Evolutionary conservation across 2,888 invertebrate species (phyloP).

Genomic region (Baronia brevicornis): DNA sequence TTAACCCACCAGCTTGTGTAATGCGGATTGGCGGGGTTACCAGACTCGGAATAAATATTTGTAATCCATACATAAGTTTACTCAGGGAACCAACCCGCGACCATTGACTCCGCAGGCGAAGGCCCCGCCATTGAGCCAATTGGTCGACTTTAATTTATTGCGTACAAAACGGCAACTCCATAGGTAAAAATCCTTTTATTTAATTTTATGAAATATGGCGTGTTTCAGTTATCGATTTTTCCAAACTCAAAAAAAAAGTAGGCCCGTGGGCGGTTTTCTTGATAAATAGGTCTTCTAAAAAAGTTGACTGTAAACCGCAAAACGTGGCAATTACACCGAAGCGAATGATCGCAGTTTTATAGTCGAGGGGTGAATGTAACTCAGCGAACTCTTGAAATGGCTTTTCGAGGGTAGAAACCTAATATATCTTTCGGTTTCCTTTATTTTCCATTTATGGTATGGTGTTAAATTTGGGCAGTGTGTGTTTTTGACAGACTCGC

Average conservation of each 20-base stretch:
- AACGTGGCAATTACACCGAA: conserved; percentile 13
- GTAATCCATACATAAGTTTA: too few species aligned
- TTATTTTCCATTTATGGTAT: conserved; percentile 14
- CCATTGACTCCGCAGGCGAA: too few species aligned
- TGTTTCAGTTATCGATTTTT: too few species aligned
- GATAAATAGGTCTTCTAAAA: conserved; percentile 20
- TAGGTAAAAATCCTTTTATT: too few species aligned
- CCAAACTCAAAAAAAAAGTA: conserved; percentile 15
- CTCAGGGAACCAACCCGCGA: too few species aligned
- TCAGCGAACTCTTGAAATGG: conserved; percentile 13
- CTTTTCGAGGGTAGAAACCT: conserved; percentile 11
- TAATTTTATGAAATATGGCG: too few species aligned
- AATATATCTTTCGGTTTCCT: conserved; percentile 8
- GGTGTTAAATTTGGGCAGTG: conserved; percentile 13
- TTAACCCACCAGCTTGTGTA: too few species aligned
- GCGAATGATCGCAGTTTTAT: conserved; percentile 13
- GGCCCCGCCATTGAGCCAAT: too few species aligned
- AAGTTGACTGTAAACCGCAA: conserved; percentile 12
- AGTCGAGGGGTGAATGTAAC: conserved; percentile 10
- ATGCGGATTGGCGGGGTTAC: too few species aligned
- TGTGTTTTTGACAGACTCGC: conserved; percentile 5
- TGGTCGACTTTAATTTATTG: too few species aligned
- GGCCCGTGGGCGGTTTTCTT: conserved; percentile 14
- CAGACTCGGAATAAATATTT: too few species aligned
- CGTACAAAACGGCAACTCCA: too few species aligned